Evolutionary conservation across 1,140 invertebrate species (phyloP), one percentile per base, ranked within the genome.

Genomic region (Brevipalpus yothersi): DNA sequence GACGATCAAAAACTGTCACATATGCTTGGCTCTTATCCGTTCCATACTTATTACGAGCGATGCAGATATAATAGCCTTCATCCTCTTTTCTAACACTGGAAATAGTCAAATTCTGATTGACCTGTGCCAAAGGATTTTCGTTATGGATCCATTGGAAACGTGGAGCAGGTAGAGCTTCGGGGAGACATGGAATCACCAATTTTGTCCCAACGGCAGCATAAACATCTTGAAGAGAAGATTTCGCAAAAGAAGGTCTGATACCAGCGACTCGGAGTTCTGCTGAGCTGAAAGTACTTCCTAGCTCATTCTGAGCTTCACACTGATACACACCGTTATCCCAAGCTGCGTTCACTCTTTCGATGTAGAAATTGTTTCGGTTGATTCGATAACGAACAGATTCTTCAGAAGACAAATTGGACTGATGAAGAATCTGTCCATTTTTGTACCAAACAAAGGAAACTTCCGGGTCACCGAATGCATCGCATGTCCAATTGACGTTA

Each of bases 251-350:
- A 23, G 91, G 91, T 67, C 80, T 80, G 63, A 95, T 76, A 31
- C 83, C 80, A 40, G 91, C 74, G 53, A 96, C 84, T 68, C 88
- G 73, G 4, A 96, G 72, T 66, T 96, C 87, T 1, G 82, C 90
- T 11, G 88, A 86, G 0, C 86, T 89, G 70, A 83, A 92, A 40
- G 76, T 79, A 0, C 81, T 80, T 67, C 86, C 90, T 8, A 93
- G 73, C 58, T 87, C 82, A 77, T 96, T 97, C 61, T 73, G 79
- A 0, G 90, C 91, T 67, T 80, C 76, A 71, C 93, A 97, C 67
- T 95, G 90, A 71, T 89, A 96, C 86, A 94, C 93, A n/a, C 83
- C 91, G 60, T 82, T 79, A 74, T 97, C 91, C 23, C 78, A 75
- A 62, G 82, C 78, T 59, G 80, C 76, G 69, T 85, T 78, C 17